These are phyloP conservation scores for Pantala flavescens DNA, from an alignment of 1,140 invertebrate genomes.

Conservation along the genomic window DNA sequence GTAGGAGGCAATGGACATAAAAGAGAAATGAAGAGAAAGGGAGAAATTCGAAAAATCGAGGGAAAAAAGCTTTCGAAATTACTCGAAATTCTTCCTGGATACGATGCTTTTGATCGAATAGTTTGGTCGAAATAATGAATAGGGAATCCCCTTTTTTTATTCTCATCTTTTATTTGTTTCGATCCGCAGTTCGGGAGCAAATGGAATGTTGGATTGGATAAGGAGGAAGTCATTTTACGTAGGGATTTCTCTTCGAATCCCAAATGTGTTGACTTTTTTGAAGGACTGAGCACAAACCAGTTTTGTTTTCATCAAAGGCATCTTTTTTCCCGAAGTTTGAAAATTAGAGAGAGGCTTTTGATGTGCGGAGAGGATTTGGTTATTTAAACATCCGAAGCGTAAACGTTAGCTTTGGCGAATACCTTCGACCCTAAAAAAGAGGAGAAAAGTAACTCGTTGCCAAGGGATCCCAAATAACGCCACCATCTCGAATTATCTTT, in stretches of 20 bases:
- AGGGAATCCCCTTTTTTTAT: neutral
- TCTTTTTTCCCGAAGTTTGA: slow-evolving; percentile 6
- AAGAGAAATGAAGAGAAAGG: no score
- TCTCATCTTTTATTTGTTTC: neutral
- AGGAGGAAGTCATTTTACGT: neutral
- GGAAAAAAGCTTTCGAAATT: no score
- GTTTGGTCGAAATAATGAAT: neutral
- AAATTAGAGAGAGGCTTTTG: neutral
- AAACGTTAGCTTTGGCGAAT: no score
- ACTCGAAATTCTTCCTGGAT: no score
- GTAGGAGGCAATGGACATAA: no score
- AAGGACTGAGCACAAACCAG: neutral
- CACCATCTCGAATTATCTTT: no score
- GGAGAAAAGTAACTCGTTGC: no score
- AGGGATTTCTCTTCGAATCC: no score
- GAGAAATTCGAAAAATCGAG: no score
- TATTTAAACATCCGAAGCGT: no score
- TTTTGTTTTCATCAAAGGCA: neutral
- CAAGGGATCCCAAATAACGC: no score
- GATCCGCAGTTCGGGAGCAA: neutral
- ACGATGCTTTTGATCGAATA: neutral
- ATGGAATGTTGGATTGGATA: neutral
- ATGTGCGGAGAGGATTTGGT: neutral
- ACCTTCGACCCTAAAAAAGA: no score
- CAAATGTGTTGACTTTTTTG: neutral